Conservation (phyloP, 2,113 vertebrate genomes). For the Entelurus aequoreus region DNA sequence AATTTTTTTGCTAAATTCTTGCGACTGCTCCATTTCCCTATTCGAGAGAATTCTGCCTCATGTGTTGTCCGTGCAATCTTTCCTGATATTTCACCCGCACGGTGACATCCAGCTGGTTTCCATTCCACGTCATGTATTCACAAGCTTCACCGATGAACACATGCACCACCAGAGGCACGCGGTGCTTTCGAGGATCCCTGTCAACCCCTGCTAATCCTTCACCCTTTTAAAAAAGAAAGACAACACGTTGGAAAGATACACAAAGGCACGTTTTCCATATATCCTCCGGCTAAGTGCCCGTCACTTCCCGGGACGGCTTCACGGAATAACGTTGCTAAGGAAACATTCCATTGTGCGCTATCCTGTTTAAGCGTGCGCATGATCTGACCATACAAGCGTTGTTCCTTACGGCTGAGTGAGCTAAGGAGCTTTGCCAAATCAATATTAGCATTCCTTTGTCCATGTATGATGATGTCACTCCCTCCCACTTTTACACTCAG, state of each 20-base stretch:
- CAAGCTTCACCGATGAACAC: slow-evolving; percentile 15
- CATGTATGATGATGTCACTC: slow-evolving; percentile 57
- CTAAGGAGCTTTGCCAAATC: slow-evolving; percentile 63
- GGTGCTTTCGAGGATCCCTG: slow-evolving; percentile 25
- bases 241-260: slow-evolving; percentile 34
- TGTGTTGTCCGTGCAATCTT: too few species aligned
- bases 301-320: slow-evolving; percentile 34
- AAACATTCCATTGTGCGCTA: slow-evolving; percentile 62
- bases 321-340: slow-evolving; percentile 52
- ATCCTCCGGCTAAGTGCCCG: slow-evolving; percentile 47
- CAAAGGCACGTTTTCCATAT: slow-evolving; percentile 47
- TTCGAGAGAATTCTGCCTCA: too few species aligned
- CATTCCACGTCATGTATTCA: slow-evolving; percentile 30
- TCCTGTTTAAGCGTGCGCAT: slow-evolving; percentile 63
- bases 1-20: too few species aligned
- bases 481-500: slow-evolving; percentile 9
- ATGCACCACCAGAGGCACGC: slow-evolving; percentile 13
- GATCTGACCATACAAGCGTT: slow-evolving; percentile 63
- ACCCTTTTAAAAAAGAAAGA: slow-evolving; percentile 24
- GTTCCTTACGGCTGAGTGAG: slow-evolving; percentile 50
- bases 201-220: slow-evolving; percentile 34
- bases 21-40: too few species aligned
- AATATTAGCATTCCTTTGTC: slow-evolving; percentile 62
- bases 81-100: neutral
- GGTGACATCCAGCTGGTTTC: slow-evolving; percentile 6